Percentiles rank a stretch among this genome's conserved stretches.
phyloP scores from a whole-genome alignment of 2,113 vertebrate species.

The Ramphastos sulfuratus region DNA sequence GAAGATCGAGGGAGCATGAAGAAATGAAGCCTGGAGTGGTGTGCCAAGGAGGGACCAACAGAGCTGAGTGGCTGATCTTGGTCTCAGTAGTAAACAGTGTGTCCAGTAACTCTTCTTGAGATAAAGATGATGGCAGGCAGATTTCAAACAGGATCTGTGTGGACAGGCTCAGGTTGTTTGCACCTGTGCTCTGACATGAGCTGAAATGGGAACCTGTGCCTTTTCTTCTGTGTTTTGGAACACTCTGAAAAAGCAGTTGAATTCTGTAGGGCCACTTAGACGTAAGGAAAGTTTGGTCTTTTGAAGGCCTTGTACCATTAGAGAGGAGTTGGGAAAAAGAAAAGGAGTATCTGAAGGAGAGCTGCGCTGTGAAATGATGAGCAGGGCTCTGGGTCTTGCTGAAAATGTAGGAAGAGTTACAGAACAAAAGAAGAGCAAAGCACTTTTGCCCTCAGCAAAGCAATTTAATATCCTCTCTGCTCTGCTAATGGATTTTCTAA shows the following conservation, averaged over 20 bases:
- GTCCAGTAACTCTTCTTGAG: background rate
- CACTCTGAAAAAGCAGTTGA: background rate
- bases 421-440: background rate
- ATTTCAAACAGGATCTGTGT: background rate
- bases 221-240: background rate
- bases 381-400: background rate
- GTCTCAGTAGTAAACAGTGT: background rate
- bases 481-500: slow-evolving; percentile 1
- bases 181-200: background rate
- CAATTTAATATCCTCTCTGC: background rate
- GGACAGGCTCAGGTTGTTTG: background rate
- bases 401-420: background rate
- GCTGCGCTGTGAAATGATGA: background rate
- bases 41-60: background rate
- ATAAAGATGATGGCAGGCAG: background rate
- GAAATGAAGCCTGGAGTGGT: background rate
- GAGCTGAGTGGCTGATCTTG: background rate
- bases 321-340: background rate
- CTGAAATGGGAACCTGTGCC: background rate
- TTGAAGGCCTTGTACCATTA: background rate
- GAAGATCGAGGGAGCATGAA: background rate
- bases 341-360: background rate
- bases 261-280: background rate
- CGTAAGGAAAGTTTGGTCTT: background rate
- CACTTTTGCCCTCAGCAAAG: background rate